Base-by-base conservation (phyloP, 2,113 vertebrate species). In the Syngnathus typhle region DNA sequence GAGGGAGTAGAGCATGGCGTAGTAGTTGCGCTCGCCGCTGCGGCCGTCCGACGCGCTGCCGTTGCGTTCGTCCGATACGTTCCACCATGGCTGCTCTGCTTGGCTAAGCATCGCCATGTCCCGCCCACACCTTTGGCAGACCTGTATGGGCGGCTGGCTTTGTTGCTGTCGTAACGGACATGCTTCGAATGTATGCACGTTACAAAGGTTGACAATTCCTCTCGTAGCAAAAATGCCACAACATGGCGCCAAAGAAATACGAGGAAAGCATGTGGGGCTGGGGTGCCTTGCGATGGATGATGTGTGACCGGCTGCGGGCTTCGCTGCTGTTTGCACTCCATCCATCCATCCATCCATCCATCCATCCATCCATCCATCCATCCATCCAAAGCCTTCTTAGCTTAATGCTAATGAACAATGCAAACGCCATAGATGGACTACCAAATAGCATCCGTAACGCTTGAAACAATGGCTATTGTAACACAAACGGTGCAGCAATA, bases 1-100 rank as follows among this genome's bases (percentile, higher is more conserved):
- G 15, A 92, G 65, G 0, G 93, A 93, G 84, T 94, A 96, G 69
- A 94, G 86, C 87, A 98, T 93, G 51, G 95, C 93, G 0, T 93
- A 94, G 84, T 96, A 98, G 90, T 95, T 77, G 0, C 36, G 86
- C 5, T 90, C 78, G 5, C 76, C 72, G 64, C 70, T 27, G 11
- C 56, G 39, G 27, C 5, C n/a, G 18, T 36, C 32, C n/a, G 47
- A 63, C 68, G 72, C 81, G 4, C 91, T 93, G 67, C 79, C 76
- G 56, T 95, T 96, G 64, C 87, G 84, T 70, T 77, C 80, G 54
- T 77, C 70, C 0, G 94, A 93, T 60, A 79, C 62, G 13, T 97
- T 98, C 84, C 90, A 86, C 84, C 91, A 87, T 73, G 87, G 81
- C 68, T n/a, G 76, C 76, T 90, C 91, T 46, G 83, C 38, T 64